Evolutionary conservation across 2,113 vertebrate species (phyloP).

Genomic region (Etheostoma spectabile): DNA sequence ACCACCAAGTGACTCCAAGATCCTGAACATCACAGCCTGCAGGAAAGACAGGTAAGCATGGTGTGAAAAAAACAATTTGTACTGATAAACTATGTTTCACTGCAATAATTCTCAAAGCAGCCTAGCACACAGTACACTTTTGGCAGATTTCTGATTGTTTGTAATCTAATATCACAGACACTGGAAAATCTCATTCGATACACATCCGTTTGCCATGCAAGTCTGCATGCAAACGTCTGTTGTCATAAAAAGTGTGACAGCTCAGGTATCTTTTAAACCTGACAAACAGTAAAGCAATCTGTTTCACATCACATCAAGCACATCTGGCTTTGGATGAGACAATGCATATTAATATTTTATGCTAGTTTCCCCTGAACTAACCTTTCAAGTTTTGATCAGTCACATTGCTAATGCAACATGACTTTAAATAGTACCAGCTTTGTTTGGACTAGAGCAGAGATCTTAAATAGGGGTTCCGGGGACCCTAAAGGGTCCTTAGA

Average conservation of each 20-base stretch:
- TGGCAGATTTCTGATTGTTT: conserved; percentile 34
- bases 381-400: conserved; percentile 15
- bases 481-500: too few relatives aligned
- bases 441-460: not conserved
- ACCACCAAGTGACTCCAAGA: not conserved
- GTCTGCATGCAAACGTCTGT: conserved; percentile 44
- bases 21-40: too few relatives aligned
- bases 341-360: conserved; percentile 41
- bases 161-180: conserved; percentile 38
- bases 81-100: conserved; percentile 13
- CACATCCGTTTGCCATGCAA: conserved; percentile 64
- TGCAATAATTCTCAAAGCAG: conserved; percentile 7
- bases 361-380: conserved; percentile 10
- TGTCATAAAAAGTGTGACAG: conserved; percentile 46
- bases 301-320: conserved; percentile 69
- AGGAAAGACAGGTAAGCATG: not conserved
- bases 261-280: conserved; percentile 52
- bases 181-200: conserved; percentile 42
- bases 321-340: conserved; percentile 63
- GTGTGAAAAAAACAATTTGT: conserved; percentile 14
- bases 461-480: too few relatives aligned
- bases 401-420: conserved; percentile 11
- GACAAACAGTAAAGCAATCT: conserved; percentile 55
- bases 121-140: conserved; percentile 15
- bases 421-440: conserved; percentile 15